phyloP scores from a whole-genome alignment of 2,797 vertebrate genomes.

The Chaunax sp. region DNA sequence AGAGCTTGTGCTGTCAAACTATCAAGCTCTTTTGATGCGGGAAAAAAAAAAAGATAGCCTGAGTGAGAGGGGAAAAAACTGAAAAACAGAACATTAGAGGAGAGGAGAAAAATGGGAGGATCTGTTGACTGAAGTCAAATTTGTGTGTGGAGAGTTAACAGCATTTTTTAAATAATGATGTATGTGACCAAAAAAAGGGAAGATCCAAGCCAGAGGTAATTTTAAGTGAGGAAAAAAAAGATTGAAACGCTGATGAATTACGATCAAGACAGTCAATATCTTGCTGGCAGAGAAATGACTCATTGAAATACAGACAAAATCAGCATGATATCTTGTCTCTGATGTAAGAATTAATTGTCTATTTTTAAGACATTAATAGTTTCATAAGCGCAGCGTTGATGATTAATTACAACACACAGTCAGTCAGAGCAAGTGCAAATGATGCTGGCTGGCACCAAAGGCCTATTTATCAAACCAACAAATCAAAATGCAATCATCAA shows the following conservation, averaged over 20 bases:
- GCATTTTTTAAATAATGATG: conserved; percentile 35
- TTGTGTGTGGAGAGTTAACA: conserved; percentile 31
- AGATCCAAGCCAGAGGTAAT: conserved; percentile 49
- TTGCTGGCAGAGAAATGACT: conserved; percentile 61
- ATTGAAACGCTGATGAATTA: conserved; percentile 54
- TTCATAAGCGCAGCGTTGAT: conserved; percentile 51
- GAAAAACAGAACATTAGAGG: conserved; percentile 35
- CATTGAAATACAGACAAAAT: conserved; percentile 58
- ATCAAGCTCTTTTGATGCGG: conserved; percentile 81
- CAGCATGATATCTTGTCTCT: conserved; percentile 52
- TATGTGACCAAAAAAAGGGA: conserved; percentile 23
- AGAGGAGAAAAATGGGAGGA: conserved; percentile 33
- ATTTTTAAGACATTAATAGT: conserved; percentile 75
- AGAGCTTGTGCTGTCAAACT: conserved; percentile 83
- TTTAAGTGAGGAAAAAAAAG: conserved; percentile 39
- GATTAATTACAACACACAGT: conserved; percentile 67
- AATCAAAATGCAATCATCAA: conserved; percentile 73
- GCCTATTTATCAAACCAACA: conserved; percentile 62
- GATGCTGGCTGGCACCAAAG: conserved; percentile 65
- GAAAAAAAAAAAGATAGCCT: conserved; percentile 59
- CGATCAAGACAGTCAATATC: conserved; percentile 54
- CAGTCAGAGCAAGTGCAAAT: conserved; percentile 55
- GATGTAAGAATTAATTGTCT: conserved; percentile 69
- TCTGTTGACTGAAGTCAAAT: conserved; percentile 58
- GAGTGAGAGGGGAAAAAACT: conserved; percentile 37